Base-by-base conservation (phyloP, 2,888 invertebrate species). In the Gnatocerus cornutus region DNA sequence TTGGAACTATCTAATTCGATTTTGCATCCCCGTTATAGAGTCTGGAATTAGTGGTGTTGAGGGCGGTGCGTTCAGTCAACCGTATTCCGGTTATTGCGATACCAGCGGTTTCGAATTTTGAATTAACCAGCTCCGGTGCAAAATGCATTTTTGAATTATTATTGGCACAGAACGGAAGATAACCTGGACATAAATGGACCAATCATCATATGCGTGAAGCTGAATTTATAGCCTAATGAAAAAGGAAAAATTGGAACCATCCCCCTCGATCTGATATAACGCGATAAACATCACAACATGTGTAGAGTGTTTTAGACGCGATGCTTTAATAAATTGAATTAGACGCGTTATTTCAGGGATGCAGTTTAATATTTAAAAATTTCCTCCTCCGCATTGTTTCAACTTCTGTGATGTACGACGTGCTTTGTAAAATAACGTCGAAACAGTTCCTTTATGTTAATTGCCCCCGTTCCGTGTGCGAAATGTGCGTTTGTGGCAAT, bases 31-130 rank as follows among this genome's bases (percentile, higher is more conserved):
- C 37, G 56, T 58, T 45, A 21, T 45, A 10, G 13, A 27, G 10
- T 41, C 29, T 46, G 30, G 41, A 52, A 63, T 63, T 53, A 63
- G 53, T 27, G 63, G 50, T 68, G 66, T 72, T 61, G 71, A 52
- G 71, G 69, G 69, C 67, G 71, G 71, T 68, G 72, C 65, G 68
- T 59, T 70, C 69, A 73, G 72, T 74, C 72, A 71, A 74, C 71
- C 73, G 73, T 74, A 74, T 74, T 75, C 72, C 71, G 71, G 71
- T 76, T 76, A 73, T 71, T 69, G 71, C 71, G 52, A 62, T 61
- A 43, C 68, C 53, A 68, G 66, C 43, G 65, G 68, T 64, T 71
- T 58, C 61, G 33, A 68, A 68, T 67, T 67, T 33, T 33, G 33
- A 33, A 33, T 33, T 67, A 45, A 53, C 16, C 30, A 48, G 43